A percentile compares a stretch with the other conserved stretches of the same genome.
Evolutionary conservation across 2,113 vertebrate genomes (phyloP).

Genomic region (Phyllostomus discolor): DNA sequence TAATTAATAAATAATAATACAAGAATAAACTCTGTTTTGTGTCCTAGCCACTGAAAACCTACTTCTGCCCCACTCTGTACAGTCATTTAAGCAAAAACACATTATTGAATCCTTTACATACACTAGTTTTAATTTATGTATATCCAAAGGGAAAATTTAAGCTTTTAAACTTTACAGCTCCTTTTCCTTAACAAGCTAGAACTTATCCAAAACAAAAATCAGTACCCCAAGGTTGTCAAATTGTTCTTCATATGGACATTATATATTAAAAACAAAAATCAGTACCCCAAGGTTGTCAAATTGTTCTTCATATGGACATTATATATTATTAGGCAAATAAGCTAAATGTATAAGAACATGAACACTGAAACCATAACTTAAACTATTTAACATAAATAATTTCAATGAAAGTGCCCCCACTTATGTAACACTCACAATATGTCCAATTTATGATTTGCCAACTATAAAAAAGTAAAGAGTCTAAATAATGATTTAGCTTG

Average conservation of each 20-base stretch:
- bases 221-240: neutral
- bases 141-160: neutral
- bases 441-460: neutral
- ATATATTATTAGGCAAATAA: neutral
- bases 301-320: neutral
- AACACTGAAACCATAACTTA: neutral
- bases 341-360: neutral
- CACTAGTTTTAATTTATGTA: neutral
- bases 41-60: neutral
- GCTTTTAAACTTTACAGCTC: neutral
- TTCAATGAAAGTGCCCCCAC: neutral
- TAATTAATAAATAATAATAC: neutral
- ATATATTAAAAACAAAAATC: neutral
- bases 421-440: neutral
- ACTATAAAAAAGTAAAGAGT: neutral
- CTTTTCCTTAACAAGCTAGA: neutral
- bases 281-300: neutral
- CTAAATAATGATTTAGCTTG: neutral
- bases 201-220: neutral
- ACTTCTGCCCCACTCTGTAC: neutral
- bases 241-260: neutral
- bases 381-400: constrained; percentile 9
- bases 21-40: neutral
- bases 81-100: neutral
- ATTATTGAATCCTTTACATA: neutral